Percentiles rank a stretch among this genome's conserved stretches.
Evolutionary conservation across 2,113 vertebrate genomes (phyloP).

Genomic region (Pteronura brasiliensis): DNA sequence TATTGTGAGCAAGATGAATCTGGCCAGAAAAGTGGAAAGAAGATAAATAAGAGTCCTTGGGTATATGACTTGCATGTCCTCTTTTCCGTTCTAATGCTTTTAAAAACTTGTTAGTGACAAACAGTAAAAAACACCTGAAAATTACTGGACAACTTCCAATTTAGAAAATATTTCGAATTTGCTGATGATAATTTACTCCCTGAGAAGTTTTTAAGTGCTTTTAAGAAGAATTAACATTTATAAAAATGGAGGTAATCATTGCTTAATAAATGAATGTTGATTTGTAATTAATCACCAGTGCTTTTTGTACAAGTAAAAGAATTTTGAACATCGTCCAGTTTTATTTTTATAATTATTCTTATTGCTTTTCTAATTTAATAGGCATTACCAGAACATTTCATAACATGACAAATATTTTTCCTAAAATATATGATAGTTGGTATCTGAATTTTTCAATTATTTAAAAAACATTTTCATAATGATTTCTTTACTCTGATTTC

Average conservation of each 20-base stretch:
- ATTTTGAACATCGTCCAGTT: background rate
- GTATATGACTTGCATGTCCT: background rate
- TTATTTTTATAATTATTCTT: background rate
- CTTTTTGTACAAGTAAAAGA: background rate
- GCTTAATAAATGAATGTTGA: background rate
- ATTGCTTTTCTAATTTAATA: background rate
- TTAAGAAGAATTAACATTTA: background rate
- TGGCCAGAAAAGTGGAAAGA: background rate
- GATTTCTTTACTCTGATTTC: background rate
- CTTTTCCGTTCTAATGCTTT: background rate
- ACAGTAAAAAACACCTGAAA: too few species aligned
- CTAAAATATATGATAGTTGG: background rate
- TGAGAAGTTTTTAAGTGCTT: background rate
- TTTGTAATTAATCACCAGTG: background rate
- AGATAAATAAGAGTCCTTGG: background rate
- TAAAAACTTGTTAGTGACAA: background rate
- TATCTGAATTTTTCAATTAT: background rate
- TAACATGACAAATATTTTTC: background rate
- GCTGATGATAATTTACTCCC: background rate
- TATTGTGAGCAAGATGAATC: background rate
- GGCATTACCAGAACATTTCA: background rate
- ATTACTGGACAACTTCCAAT: background rate
- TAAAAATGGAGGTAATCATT: background rate
- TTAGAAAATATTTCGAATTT: background rate
- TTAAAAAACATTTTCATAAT: background rate